These are phyloP conservation scores for Empis livida DNA, from an alignment of 2,888 invertebrate species.

Conservation along the genomic window DNA sequence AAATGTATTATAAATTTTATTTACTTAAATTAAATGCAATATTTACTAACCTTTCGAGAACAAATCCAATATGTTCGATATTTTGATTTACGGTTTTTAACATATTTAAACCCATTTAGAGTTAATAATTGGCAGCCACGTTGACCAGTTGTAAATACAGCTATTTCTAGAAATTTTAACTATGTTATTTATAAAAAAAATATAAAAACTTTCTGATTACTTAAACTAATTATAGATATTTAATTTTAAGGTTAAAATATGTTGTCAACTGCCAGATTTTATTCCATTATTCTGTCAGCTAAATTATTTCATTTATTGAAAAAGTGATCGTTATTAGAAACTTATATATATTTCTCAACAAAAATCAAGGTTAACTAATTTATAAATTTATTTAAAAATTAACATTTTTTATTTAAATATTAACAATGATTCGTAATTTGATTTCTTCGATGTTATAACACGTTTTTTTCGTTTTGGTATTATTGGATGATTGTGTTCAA, in stretches of 20 bases:
- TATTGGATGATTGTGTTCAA: constrained; percentile 28
- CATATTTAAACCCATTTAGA: constrained; percentile 27
- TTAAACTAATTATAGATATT: too few relatives aligned
- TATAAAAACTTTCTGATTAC: too few relatives aligned
- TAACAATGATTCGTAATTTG: not conserved
- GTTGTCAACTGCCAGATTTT: too few relatives aligned
- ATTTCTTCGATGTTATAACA: not conserved
- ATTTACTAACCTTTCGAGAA: constrained; percentile 26
- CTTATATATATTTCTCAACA: too few relatives aligned
- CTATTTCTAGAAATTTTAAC: constrained; percentile 8
- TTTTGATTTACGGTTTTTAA: constrained; percentile 31
- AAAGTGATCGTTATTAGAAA: too few relatives aligned
- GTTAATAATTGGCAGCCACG: constrained; percentile 29
- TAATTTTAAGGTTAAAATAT: too few relatives aligned
- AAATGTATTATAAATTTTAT: not conserved
- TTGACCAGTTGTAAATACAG: constrained; percentile 32
- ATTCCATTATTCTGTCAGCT: too few relatives aligned
- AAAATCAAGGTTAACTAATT: not conserved
- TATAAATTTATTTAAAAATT: not conserved
- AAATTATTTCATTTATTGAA: too few relatives aligned
- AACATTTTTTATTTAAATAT: not conserved
- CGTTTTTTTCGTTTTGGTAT: constrained; percentile 24
- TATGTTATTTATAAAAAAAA: not conserved
- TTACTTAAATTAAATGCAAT: not conserved
- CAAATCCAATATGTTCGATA: constrained; percentile 35